Evolutionary conservation across 2,113 vertebrate species (phyloP), one percentile per base, ranked within the genome.

Genomic region (Lophius piscatorius): DNA sequence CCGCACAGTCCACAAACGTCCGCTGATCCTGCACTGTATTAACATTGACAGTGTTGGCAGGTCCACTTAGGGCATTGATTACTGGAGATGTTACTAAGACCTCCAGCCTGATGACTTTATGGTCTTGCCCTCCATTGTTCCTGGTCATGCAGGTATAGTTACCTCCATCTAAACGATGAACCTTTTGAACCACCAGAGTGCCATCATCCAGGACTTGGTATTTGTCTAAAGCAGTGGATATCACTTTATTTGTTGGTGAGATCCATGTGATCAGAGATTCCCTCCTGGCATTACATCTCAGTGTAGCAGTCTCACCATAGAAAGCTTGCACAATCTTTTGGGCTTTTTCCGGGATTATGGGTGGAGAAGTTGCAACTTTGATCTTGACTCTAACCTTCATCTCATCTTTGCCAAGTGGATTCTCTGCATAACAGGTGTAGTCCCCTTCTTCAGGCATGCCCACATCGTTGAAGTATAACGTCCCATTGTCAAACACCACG

Each of bases 361-460:
- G 91, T 0, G 89, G 83, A 28, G 89, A 87, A 0, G 91, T 65
- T 41, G 91, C 82, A 20, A 91, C 91, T 69, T 94, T 94, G 11
- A 98, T 91, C 0, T 90, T 87, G 1, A 88, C 69, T 39, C 72
- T 62, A 29, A 98, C 93, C 12, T 89, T 93, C 96, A 96, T 97
- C 76, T 95, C 92, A 36, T 98, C 96, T 80, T 94, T 94, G 17
- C 96, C 96, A 0, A 95, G 83, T 67, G 91, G 93, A 82, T 98
- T 98, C 41, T 96, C 88, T 0, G 96, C 96, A 1, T 96, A 91
- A 78, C 96, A 98, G 0, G 93, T 98, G 77, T 98, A 98, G 74
- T 95, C 92, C 0, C 96, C 96, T 18, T 94, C 93, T 22, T 96
- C 93, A 9, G 87, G 89, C 76, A 88, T 70, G 4, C 94, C 94